Base-by-base conservation (phyloP, 1,140 invertebrate species). In the Drosophila subobscura region DNA sequence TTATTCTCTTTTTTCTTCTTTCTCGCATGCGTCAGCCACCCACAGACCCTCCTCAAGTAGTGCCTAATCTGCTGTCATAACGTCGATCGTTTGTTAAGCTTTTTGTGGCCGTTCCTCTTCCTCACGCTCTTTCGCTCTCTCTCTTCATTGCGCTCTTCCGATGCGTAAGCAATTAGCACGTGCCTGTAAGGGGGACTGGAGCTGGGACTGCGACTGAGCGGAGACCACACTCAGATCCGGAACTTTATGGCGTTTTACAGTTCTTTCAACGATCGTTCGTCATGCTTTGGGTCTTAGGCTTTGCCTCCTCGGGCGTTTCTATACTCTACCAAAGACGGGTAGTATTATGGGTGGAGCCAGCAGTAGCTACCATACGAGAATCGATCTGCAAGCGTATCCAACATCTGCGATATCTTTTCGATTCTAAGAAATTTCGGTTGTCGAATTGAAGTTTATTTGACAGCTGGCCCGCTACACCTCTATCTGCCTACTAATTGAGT, bases 121-220 rank as follows among this genome's bases (percentile, higher is more conserved):
- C 42, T 20, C 46, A 5, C 29, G 16, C 22, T 6, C 41, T 33
- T 44, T 33, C 23, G 41, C 22, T 8, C 47, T 27, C 7, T n/a
- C n/a, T 42, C 47, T 58, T 51, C 14, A 50, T 46, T 22, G 47
- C 27, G 10, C 41, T 53, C 45, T 46, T 60, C 54, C 47, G 49
- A 78, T 86, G 81, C 83, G 83, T 88, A 70, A 88, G 70, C 81
- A 86, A 78, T 86, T 88, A 88, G 70, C 81, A 86, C 78, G 81
- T 86, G 83, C 71, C 77, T 70, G 56, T 10, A 37, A 12, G 49
- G 29, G 16, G 16, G 16, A 14, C 46, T 45, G 51, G 45, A 52
- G 49, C 47, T 20, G 64, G 33, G 44, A 33, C 52, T 50, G 10
- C 4, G 57, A 29, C 20, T 20, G 56, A 16, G 14, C n/a, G 46